Percentiles rank a stretch among this genome's conserved stretches.
Evolutionary conservation across 92 coral and sea anemone species (phyloP).

Genomic region (Palythoa grandis): DNA sequence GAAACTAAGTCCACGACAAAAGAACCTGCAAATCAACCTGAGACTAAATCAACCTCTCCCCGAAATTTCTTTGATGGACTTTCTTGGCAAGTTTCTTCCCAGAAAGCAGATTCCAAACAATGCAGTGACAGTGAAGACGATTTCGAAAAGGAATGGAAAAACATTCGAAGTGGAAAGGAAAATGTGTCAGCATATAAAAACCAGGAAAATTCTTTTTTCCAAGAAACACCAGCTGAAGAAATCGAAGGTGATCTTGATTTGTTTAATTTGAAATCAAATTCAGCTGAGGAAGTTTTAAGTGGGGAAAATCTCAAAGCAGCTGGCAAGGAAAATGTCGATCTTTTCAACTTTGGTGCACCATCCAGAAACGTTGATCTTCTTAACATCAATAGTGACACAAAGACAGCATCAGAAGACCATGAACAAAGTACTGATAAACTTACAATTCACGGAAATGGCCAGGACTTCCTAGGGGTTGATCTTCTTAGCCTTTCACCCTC

Average conservation of each 20-base stretch:
- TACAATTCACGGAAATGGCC: conserved; percentile 52
- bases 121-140: conserved; percentile 78
- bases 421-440: conserved; percentile 68
- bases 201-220: conserved; percentile 71
- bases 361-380: conserved; percentile 33
- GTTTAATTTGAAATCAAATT: conserved; percentile 63
- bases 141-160: conserved; percentile 62
- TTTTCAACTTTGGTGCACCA: conserved; percentile 49
- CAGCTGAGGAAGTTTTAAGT: background rate
- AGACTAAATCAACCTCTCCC: background rate
- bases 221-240: conserved; percentile 51
- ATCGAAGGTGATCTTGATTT: conserved; percentile 57
- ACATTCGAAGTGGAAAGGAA: conserved; percentile 48
- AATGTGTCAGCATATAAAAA: conserved; percentile 28
- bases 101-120: conserved; percentile 35
- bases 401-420: conserved; percentile 16
- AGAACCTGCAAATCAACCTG: background rate
- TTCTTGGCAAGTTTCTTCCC: conserved; percentile 17
- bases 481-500: conserved; percentile 35
- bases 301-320: background rate
- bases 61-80: conserved; percentile 33
- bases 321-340: conserved; percentile 39
- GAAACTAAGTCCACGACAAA: conserved; percentile 7
- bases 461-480: conserved; percentile 31
- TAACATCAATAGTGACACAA: conserved; percentile 6